Percentiles rank a stretch among this genome's conserved stretches.
These are phyloP conservation scores for Mantis religiosa DNA, from an alignment of 2,888 invertebrate genomes.

Conservation along the genomic window DNA sequence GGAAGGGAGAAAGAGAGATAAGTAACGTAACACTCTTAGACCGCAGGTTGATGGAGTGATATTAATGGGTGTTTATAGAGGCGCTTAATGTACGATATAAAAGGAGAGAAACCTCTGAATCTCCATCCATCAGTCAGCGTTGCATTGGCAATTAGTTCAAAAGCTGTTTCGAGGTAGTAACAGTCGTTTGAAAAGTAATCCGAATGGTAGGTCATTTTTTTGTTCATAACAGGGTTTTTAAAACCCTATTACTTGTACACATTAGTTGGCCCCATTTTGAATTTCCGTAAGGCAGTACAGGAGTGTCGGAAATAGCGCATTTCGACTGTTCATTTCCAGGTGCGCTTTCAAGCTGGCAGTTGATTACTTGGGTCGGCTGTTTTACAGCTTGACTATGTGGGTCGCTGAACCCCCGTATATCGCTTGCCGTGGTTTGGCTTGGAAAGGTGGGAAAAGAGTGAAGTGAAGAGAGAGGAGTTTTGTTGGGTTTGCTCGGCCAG, in stretches of 20 bases:
- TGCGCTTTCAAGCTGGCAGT: not conserved
- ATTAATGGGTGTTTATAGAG: too few species aligned
- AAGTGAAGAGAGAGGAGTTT: not conserved
- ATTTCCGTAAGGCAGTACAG: not conserved
- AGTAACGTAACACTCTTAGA: too few species aligned
- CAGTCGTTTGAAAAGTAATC: too few species aligned
- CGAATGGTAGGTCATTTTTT: not conserved
- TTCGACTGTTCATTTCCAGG: not conserved
- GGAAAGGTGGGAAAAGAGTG: constrained; percentile 19
- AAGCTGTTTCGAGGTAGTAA: too few species aligned
- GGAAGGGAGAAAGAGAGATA: too few species aligned
- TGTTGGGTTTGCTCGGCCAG: constrained; percentile 7
- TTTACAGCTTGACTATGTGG: constrained; percentile 16
- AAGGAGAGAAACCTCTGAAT: too few species aligned
- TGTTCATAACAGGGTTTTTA: not conserved
- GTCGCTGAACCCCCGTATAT: constrained; percentile 29
- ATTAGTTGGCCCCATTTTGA: not conserved
- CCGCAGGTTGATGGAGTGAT: too few species aligned
- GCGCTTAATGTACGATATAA: too few species aligned
- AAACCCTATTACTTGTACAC: not conserved
- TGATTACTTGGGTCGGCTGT: not conserved
- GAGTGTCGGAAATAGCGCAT: constrained; percentile 11
- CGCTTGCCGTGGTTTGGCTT: constrained; percentile 12
- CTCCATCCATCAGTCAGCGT: too few species aligned
- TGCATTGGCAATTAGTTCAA: too few species aligned